Evolutionary conservation across 2,113 vertebrate species (phyloP).

Genomic region (Podilymbus podiceps): DNA sequence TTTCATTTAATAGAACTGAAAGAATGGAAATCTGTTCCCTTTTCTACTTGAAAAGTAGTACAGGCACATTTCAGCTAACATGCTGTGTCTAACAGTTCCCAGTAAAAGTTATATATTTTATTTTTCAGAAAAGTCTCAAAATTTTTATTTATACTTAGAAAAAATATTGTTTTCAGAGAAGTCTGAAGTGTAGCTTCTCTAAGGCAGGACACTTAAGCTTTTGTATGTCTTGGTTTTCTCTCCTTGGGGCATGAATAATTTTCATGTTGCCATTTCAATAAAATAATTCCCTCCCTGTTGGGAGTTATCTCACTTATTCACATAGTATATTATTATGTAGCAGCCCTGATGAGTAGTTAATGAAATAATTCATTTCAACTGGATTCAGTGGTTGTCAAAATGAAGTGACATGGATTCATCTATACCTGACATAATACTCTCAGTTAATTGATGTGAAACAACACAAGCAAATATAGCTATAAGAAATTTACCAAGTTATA

Average conservation of each 20-base stretch:
- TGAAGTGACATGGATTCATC: background rate
- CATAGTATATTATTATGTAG: background rate
- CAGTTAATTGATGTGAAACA: conserved; percentile 56
- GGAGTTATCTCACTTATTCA: background rate
- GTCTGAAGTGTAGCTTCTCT: background rate
- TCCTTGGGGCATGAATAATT: conserved; percentile 52
- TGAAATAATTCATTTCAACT: conserved; percentile 35
- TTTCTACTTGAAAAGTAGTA: background rate
- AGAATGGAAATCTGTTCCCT: background rate
- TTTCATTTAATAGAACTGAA: background rate
- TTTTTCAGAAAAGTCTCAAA: background rate
- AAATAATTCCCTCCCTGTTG: conserved; percentile 28
- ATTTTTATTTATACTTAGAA: background rate
- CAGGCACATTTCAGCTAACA: background rate
- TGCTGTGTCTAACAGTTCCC: background rate
- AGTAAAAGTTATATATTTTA: background rate
- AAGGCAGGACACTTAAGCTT: background rate
- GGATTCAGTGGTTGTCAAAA: conserved; percentile 33
- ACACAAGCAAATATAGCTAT: background rate
- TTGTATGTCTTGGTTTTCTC: conserved; percentile 6
- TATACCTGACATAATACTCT: conserved; percentile 10
- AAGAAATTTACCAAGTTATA: conserved; percentile 15
- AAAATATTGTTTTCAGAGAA: background rate
- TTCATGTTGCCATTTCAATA: conserved; percentile 38
- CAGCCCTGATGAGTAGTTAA: conserved; percentile 39